Evolutionary conservation across 2,113 vertebrate genomes (phyloP), one percentile per base, ranked within the genome.

Genomic region (Alectura lathami): DNA sequence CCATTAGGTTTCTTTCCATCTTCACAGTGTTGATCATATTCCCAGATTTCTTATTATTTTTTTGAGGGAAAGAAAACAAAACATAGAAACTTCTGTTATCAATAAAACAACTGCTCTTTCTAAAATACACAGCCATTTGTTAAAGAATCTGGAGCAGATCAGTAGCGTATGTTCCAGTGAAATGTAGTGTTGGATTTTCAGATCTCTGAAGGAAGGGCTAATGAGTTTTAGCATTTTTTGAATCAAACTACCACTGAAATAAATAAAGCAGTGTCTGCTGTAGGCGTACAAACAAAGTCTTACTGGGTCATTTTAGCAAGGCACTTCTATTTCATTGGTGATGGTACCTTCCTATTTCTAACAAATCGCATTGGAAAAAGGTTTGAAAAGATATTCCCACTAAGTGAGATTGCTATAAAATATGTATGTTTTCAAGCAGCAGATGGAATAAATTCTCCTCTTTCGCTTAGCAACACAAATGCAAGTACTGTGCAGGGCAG

Each of bases 321-420:
- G 57, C 82, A 50, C 42, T 20, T 63, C 60, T 80, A 38, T 86
- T 94, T 84, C 69, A 29, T 72, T 81, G 93, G 57, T 34, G 83
- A 63, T 29, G 42, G 51, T 70, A 69, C 88, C 73, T 94, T 91
- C 85, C 64, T 75, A n/a, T 91, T 84, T 91, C 43, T 89, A 92
- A 57, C 81, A 85, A 87, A 90, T 93, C 85, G 62, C 62, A n/a
- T 29, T 85, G 75, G 95, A 94, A 95, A 96, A 84, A 21, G 86
- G 50, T 83, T 95, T 29, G 40, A 75, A 85, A 91, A 79, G 83
- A 60, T 90, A 81, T 29, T 82, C 78, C 83, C 60, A 32, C 80
- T 91, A 86, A 93, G 86, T 67, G 86, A 81, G 64, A 92, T 60
- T 64, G 96, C 92, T 70, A 67, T 95, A 63, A 96, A 96, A 92